These are phyloP conservation scores for Trichonephila inaurata DNA, from an alignment of 1,140 invertebrate genomes.

Conservation along the genomic window DNA sequence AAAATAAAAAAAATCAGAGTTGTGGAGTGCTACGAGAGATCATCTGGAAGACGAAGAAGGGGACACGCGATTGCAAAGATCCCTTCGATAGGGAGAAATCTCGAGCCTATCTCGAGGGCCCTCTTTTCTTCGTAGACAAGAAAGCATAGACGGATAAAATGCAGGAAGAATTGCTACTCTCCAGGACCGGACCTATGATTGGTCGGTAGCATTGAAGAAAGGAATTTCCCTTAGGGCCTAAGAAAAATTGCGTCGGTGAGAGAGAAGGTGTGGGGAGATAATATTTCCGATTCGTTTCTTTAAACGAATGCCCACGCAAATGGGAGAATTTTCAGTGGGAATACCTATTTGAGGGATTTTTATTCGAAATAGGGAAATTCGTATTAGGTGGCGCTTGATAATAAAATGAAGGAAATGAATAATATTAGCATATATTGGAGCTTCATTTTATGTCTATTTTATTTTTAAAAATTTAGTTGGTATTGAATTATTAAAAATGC, in stretches of 20 bases:
- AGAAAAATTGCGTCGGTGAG: not conserved
- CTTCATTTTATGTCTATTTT: too few species aligned
- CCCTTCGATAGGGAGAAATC: not conserved
- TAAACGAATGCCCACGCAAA: not conserved
- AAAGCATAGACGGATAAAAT: slow-evolving; percentile 24
- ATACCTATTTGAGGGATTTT: too few species aligned
- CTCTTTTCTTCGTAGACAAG: slow-evolving; percentile 22
- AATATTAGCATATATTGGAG: too few species aligned
- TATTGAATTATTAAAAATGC: too few species aligned
- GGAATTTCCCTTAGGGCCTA: not conserved
- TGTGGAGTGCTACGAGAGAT: not conserved
- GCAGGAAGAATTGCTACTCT: not conserved
- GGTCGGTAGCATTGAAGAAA: slow-evolving; percentile 3
- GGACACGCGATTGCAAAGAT: slow-evolving; percentile 40
- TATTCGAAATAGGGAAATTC: too few species aligned
- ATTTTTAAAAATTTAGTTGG: too few species aligned
- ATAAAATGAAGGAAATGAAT: too few species aligned
- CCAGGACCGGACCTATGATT: slow-evolving; percentile 24
- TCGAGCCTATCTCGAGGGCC: slow-evolving; percentile 3
- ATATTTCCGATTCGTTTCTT: not conserved
- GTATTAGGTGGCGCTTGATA: too few species aligned
- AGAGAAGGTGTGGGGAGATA: not conserved
- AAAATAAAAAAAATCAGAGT: too few species aligned
- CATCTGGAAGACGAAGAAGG: not conserved
- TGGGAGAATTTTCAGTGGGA: not conserved